phyloP scores from a whole-genome alignment of 1,140 invertebrate genomes.

The Calephelis nemesis region DNA sequence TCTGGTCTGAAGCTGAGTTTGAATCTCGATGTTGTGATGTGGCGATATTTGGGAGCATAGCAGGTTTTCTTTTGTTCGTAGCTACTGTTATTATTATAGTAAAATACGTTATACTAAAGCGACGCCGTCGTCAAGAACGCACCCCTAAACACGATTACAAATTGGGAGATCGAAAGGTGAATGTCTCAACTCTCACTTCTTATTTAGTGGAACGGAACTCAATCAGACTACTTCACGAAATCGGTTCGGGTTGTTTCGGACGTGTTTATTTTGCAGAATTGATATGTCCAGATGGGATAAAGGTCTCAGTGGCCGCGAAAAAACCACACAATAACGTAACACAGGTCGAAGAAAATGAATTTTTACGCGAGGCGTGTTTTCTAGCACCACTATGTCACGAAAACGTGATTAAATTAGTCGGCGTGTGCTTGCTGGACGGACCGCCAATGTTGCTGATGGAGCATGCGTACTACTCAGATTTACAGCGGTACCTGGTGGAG shows the following conservation, averaged over 20 bases:
- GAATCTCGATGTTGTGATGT: constrained; percentile 35
- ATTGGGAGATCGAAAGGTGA: constrained; percentile 87
- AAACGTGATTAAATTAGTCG: constrained; percentile 54
- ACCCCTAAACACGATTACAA: constrained; percentile 81
- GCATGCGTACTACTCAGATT: constrained; percentile 51
- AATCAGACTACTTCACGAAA: constrained; percentile 83
- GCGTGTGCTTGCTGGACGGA: constrained; percentile 49
- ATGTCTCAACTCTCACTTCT: constrained; percentile 93
- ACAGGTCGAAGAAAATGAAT: constrained; percentile 93
- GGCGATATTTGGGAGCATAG: constrained; percentile 15
- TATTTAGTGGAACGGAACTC: constrained; percentile 79
- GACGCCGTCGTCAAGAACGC: constrained; percentile 74
- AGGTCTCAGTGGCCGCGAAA: constrained; percentile 79
- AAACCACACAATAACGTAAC: constrained; percentile 90
- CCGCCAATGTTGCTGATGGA: constrained; percentile 56
- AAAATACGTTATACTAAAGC: constrained; percentile 82
- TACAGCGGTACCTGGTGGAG: constrained; percentile 43
- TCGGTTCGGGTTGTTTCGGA: constrained; percentile 89
- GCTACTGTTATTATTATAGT: constrained; percentile 84
- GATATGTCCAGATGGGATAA: constrained; percentile 23
- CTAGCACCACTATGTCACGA: constrained; percentile 90
- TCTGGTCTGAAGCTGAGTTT: constrained; percentile 27
- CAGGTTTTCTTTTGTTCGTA: constrained; percentile 59
- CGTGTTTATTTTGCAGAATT: constrained; percentile 39
- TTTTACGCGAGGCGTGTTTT: constrained; percentile 93